Evolutionary conservation across 1,140 invertebrate species (phyloP).

Genomic region (Diorhabda sublineata): DNA sequence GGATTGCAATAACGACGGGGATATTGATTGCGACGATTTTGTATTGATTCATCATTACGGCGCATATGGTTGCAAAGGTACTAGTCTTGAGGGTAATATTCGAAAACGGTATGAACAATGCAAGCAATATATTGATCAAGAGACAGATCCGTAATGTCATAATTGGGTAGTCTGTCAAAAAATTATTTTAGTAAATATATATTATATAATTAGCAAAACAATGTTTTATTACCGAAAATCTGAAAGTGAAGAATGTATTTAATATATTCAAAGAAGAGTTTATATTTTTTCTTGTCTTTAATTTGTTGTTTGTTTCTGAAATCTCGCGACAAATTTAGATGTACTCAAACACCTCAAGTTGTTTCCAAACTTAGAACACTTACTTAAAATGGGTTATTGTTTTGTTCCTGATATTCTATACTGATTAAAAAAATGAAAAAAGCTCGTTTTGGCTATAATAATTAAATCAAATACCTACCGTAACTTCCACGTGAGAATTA

Average conservation of each 20-base stretch:
- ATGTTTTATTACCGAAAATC: background rate
- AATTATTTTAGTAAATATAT: background rate
- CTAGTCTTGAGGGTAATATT: constrained; percentile 50
- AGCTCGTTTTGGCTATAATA: no score
- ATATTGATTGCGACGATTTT: constrained; percentile 77
- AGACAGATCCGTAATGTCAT: background rate
- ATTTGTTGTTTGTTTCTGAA: no score
- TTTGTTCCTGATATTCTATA: no score
- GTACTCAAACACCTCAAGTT: no score
- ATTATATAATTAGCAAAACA: background rate
- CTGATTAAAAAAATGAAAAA: no score
- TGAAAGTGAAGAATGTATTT: no score
- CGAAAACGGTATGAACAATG: constrained; percentile 54
- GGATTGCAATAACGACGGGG: constrained; percentile 77
- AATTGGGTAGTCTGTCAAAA: background rate
- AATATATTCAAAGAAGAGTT: no score
- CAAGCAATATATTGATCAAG: constrained; percentile 46
- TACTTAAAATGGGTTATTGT: background rate
- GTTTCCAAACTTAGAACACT: background rate
- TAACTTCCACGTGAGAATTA: no score
- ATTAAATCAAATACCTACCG: no score
- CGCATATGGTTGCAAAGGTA: constrained; percentile 65
- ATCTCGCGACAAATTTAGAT: no score
- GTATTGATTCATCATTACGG: constrained; percentile 75
- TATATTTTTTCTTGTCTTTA: no score